These are phyloP conservation scores for Nymphalis io DNA, from an alignment of 1,140 invertebrate genomes.

Conservation along the genomic window DNA sequence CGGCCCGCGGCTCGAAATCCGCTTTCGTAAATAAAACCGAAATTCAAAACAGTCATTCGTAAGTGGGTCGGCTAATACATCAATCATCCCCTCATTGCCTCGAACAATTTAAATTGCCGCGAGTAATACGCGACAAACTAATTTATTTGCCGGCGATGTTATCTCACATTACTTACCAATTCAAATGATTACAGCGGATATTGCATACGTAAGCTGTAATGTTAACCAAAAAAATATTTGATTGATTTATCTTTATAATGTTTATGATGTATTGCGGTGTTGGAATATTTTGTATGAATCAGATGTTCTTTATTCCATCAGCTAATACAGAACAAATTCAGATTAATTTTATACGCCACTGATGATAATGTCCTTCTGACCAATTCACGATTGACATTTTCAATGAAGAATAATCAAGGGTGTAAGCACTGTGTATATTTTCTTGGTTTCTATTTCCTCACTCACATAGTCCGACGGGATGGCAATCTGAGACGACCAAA, in stretches of 20 bases:
- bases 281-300: too few relatives aligned
- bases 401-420: too few relatives aligned
- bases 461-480: too few relatives aligned
- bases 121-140: slow-evolving; percentile 25
- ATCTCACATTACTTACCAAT: slow-evolving; percentile 33
- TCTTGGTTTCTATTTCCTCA: too few relatives aligned
- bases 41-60: slow-evolving; percentile 17
- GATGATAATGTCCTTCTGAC: too few relatives aligned
- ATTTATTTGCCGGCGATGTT: slow-evolving; percentile 30
- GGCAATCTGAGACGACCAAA: too few relatives aligned
- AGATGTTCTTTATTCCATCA: too few relatives aligned
- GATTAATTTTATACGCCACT: too few relatives aligned
- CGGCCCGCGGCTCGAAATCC: not conserved
- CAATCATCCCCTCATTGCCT: slow-evolving; percentile 27
- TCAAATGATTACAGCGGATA: slow-evolving; percentile 28
- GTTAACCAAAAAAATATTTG: not conserved
- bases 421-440: too few relatives aligned
- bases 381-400: too few relatives aligned
- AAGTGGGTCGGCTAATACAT: slow-evolving; percentile 34
- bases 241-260: not conserved
- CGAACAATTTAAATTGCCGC: slow-evolving; percentile 35
- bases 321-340: too few relatives aligned
- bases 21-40: slow-evolving; percentile 1
- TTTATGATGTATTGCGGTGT: too few relatives aligned
- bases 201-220: not conserved